phyloP scores from a whole-genome alignment of 2,113 vertebrate species.

The Columba janthina region DNA sequence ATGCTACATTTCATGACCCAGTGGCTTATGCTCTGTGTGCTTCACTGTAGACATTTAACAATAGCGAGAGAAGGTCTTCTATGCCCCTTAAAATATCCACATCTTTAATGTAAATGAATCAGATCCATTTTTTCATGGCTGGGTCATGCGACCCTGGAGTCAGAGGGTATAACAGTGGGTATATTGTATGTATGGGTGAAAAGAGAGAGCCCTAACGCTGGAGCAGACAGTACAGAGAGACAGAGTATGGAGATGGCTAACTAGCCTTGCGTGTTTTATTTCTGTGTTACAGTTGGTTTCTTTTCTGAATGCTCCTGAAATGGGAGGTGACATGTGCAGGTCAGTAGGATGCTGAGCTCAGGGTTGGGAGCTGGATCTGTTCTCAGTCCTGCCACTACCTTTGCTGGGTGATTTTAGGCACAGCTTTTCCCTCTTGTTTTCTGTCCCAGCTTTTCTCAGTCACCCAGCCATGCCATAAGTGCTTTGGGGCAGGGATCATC shows the following conservation, averaged over 20 bases:
- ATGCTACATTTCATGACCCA: conserved; percentile 49
- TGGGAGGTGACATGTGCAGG: not conserved
- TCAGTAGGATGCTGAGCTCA: not conserved
- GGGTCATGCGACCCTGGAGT: conserved; percentile 1
- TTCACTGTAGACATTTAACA: conserved; percentile 49
- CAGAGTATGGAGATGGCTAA: not conserved
- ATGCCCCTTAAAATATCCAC: conserved; percentile 49
- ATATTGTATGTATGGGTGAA: conserved; percentile 29
- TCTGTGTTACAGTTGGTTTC: not conserved
- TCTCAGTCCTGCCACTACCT: not conserved
- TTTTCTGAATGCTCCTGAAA: not conserved
- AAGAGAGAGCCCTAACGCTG: not conserved
- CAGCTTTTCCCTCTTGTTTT: not conserved
- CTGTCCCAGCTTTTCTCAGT: not conserved
- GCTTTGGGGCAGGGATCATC: not conserved
- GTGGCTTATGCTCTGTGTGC: conserved; percentile 31
- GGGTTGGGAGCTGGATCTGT: not conserved
- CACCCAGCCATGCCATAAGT: not conserved
- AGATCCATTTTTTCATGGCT: conserved; percentile 40
- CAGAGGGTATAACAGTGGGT: conserved; percentile 44
- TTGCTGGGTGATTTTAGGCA: not conserved
- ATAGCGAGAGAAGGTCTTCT: conserved; percentile 29
- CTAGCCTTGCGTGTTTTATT: not conserved
- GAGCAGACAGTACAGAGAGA: not conserved
- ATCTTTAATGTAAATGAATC: conserved; percentile 63